Evolutionary conservation across 2,113 vertebrate genomes (phyloP).

Genomic region (Otolemur garnettii): DNA sequence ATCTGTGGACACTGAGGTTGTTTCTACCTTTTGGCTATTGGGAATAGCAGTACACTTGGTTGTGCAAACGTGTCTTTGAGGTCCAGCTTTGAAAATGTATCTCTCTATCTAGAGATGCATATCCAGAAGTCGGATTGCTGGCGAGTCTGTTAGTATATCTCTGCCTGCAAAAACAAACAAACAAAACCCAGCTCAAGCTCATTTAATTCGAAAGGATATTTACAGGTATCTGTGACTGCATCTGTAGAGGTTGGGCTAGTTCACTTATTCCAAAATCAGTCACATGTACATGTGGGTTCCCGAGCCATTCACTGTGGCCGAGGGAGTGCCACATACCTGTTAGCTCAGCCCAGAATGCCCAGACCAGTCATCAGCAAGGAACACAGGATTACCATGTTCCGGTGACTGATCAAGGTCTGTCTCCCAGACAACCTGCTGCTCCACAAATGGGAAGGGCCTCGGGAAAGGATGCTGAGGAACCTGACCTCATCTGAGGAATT

Average conservation of each 20-base stretch:
- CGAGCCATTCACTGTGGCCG: not conserved
- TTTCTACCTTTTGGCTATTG: not conserved
- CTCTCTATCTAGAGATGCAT: not conserved
- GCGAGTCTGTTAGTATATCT: not conserved
- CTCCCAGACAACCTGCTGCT: not conserved
- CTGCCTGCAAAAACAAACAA: not conserved
- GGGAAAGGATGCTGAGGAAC: not conserved
- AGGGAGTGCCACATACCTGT: not conserved
- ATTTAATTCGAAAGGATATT: not conserved
- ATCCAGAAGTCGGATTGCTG: not conserved
- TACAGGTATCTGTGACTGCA: not conserved
- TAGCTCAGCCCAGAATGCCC: not conserved
- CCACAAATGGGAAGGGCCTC: fast-evolving
- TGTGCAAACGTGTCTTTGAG: not conserved
- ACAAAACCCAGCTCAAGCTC: not conserved
- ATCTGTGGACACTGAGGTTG: not conserved
- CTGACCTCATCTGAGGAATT: fast-evolving
- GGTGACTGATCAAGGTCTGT: not conserved
- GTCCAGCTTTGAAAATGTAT: not conserved
- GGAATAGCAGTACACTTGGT: not conserved
- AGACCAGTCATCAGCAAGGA: not conserved
- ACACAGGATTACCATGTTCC: not conserved
- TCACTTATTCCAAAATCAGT: not conserved
- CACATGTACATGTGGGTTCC: not conserved
- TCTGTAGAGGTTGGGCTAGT: not conserved